phyloP scores from a whole-genome alignment of 2,113 vertebrate species.

The Thalassarche chlororhynchos region DNA sequence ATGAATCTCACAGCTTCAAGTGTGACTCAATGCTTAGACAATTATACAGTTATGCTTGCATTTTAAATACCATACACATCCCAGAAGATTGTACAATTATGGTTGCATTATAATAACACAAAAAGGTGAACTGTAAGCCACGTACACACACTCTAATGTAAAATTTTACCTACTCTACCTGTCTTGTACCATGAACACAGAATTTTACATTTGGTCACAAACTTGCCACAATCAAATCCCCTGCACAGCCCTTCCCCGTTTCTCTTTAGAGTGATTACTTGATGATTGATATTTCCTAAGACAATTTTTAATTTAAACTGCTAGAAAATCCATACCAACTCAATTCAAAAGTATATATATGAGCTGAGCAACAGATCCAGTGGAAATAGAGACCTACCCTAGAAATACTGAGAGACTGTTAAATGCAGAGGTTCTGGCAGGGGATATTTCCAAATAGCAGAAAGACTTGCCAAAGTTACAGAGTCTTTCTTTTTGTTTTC shows the following conservation, averaged over 20 bases:
- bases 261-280: background rate
- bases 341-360: background rate
- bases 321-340: background rate
- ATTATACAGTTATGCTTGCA: background rate
- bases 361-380: background rate
- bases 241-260: background rate
- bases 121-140: background rate
- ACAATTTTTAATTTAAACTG: background rate
- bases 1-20: background rate
- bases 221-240: background rate
- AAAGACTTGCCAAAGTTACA: background rate
- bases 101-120: background rate
- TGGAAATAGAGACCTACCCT: background rate
- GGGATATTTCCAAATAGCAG: background rate
- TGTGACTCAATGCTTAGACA: background rate
- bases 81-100: background rate
- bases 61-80: background rate
- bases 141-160: fast-evolving
- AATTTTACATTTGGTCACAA: background rate
- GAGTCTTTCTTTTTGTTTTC: background rate
- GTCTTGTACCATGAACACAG: background rate
- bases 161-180: background rate
- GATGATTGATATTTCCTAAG: background rate
- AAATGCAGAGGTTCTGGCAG: background rate
- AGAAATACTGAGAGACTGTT: background rate